Base-by-base conservation (phyloP, 2,797 vertebrate species). In the Phrynocephalus vlangalii region DNA sequence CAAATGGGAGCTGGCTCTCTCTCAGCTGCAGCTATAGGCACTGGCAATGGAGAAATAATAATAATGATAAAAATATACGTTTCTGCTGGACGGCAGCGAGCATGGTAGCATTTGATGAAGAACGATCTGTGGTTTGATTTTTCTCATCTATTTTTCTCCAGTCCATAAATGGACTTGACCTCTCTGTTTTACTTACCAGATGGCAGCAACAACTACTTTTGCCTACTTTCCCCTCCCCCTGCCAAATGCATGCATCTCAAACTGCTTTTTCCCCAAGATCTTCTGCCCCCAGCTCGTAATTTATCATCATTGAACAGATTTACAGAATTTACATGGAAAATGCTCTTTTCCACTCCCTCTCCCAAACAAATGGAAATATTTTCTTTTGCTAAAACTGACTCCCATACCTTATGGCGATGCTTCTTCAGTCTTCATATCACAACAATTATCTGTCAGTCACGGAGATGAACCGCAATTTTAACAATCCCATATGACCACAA, bases 181-280 rank as follows among this genome's bases (percentile, higher is more conserved):
- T 93, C 72, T 84, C 80, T 90, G 8, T 82, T 82, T 94, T 95
- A 88, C 91, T 89, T 94, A 91, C 90, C 93, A 93, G 90, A 94
- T 93, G 91, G 85, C 80, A 91, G 75, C 86, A 94, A 87, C 89
- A 90, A 94, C 84, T 93, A 88, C 77, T 92, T 94, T 94, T 91
- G 0, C 0, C 88, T 92, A 91, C 90, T 75, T 86, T 95, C 33
- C 89, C 95, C 83, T 44, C 38, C 38, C 38, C 38, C 38, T 44
- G 38, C 3, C 91, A 77, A 92, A 90, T 92, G 93, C 85, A 83
- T 92, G 7, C 83, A 81, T 89, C 92, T 94, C 88, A 90, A 88
- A 79, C 33, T 90, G 84, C 91, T 93, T 95, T 93, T 89, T 44
- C 2, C 81, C 85, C 89, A 79, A 90, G 50, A 56, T 84, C 30